Percentiles rank a stretch among this genome's conserved stretches.
phyloP scores from a whole-genome alignment of 1,140 invertebrate genomes.

The Hetaerina americana region DNA sequence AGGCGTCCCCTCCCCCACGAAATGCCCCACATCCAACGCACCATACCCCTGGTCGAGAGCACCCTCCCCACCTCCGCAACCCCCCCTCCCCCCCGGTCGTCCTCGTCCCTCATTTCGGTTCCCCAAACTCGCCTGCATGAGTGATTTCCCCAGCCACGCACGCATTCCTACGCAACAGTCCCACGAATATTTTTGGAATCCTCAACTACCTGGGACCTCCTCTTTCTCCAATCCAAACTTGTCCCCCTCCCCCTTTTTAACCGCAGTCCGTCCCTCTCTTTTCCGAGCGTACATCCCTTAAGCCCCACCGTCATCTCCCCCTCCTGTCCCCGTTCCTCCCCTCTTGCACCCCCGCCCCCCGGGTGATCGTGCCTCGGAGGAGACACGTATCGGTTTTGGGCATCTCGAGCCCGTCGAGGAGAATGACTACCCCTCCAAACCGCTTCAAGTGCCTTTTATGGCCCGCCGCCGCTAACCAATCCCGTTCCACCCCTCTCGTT shows the following conservation, averaged over 20 bases:
- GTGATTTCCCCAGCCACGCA: constrained; percentile 18
- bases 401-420: too few relatives aligned
- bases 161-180: background rate
- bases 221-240: constrained; percentile 1
- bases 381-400: too few relatives aligned
- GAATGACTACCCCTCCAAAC: too few relatives aligned
- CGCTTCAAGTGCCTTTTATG: too few relatives aligned
- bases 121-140: background rate
- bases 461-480: too few relatives aligned
- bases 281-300: too few relatives aligned
- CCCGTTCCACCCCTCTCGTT: too few relatives aligned
- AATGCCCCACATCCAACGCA: constrained; percentile 17
- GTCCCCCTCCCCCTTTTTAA: constrained; percentile 34
- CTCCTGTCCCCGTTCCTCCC: too few relatives aligned
- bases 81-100: constrained; percentile 9
- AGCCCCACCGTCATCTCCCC: too few relatives aligned
- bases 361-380: too few relatives aligned
- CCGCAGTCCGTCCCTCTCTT: constrained; percentile 11
- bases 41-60: constrained; percentile 12
- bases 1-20: constrained; percentile 30
- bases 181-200: background rate
- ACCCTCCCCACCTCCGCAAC: too few relatives aligned
- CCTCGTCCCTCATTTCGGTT: constrained; percentile 6
- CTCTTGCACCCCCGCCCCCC: too few relatives aligned
- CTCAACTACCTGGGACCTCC: constrained; percentile 8